These are phyloP conservation scores for Stramonita haemastoma DNA, from an alignment of 2,888 invertebrate species.

Conservation along the genomic window DNA sequence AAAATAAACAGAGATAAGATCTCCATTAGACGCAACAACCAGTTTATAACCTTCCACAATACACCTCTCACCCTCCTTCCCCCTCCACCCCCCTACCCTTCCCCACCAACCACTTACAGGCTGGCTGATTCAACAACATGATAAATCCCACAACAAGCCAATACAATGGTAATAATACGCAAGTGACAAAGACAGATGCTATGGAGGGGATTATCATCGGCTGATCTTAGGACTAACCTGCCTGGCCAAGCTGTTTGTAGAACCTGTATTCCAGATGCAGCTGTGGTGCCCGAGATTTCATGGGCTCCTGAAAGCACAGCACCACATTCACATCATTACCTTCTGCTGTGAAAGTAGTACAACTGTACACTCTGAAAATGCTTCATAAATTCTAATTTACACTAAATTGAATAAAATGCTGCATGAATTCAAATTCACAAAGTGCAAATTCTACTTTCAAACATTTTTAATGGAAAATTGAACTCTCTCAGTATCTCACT, in stretches of 20 bases:
- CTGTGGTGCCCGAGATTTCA: slow-evolving; percentile 99
- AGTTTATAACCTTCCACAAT: background rate
- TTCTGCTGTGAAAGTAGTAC: no score
- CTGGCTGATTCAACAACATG: no score
- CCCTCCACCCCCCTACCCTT: background rate
- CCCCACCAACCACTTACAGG: background rate
- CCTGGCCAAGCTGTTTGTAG: slow-evolving; percentile 96
- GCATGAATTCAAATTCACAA: no score
- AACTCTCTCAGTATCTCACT: no score
- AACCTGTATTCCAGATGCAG: slow-evolving; percentile 99
- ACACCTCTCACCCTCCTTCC: background rate
- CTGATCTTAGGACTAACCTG: slow-evolving; percentile 80
- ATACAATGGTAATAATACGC: background rate
- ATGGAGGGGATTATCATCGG: background rate
- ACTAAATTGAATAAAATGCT: no score
- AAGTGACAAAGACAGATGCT: background rate
- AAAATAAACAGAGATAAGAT: no score
- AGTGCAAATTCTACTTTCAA: no score
- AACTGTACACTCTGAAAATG: background rate
- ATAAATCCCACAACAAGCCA: background rate
- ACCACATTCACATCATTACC: background rate
- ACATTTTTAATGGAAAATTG: no score
- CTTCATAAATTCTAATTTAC: no score
- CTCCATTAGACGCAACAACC: no score
- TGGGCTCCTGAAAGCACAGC: slow-evolving; percentile 86